Evolutionary conservation across 23 tunicate genomes (phyloP), one percentile per base, ranked within the genome.

Genomic region (Trididemnum miniatum): DNA sequence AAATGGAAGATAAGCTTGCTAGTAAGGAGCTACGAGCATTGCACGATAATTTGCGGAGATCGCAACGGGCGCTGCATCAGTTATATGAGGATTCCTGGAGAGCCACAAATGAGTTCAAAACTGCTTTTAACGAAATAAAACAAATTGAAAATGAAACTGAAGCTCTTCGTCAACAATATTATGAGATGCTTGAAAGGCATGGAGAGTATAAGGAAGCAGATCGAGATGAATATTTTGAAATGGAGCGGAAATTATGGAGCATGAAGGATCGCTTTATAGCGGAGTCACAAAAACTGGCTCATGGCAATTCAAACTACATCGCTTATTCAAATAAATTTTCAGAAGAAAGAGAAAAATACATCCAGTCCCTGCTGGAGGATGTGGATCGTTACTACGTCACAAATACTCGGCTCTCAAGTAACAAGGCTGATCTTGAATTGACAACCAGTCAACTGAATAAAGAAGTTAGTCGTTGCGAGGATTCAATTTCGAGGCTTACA

Each of bases 251-350:
- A 2, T 51, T 82, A 7, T 34, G 73, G 34, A 87, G 76, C 59
- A 88, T 76, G 51, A 89, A 89, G 54, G 94, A 89, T 72, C 27
- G 80, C 29, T 89, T 76, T 39, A 82, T 89, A 39, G 12, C 39
- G 26, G 94, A 89, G 52, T 78, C 94, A 1, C 94, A 89, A 37
- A 89, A 89, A 35, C 80, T 89, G 26, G 88, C 94, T 72, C 37
- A 24, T 59, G 86, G 87, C n/a, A 65, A 82, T 78, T 83, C 94
- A 52, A 84, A 52, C 31, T 89, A 89, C 76, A 78, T 89, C 26
- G 85, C 84, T 18, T 78, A 78, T 35, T 82, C 87, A 20, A 79
- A 89, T 36, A 54, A 71, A 22, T 82, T 66, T 35, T 73, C 79
- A 1, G 85, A 83, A 65, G 37, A 84, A 35, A 54, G 88, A n/a